Percentiles rank a stretch among this genome's conserved stretches.
These are phyloP conservation scores for Colostygia pectinataria DNA, from an alignment of 2,888 invertebrate species.

Conservation along the genomic window DNA sequence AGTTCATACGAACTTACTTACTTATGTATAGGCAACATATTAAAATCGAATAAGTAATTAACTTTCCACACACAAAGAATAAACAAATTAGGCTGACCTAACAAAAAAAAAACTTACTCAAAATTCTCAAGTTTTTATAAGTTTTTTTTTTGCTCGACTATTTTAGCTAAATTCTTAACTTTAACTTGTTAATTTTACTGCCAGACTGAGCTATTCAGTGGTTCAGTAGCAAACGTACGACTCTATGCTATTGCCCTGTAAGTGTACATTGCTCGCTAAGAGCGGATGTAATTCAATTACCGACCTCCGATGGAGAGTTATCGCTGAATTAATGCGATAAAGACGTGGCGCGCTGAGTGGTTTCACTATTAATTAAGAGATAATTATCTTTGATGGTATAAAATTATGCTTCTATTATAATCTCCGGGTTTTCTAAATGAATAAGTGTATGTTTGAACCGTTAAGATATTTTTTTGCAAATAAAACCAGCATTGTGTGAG, in stretches of 20 bases:
- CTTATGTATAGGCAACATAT: no score
- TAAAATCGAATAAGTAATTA: no score
- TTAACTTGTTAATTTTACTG: no score
- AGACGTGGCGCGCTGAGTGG: conserved; percentile 36
- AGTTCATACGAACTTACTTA: no score
- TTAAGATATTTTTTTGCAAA: background rate
- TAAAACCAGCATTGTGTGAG: background rate
- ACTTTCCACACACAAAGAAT: no score
- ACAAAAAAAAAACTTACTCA: no score
- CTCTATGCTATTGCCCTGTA: background rate
- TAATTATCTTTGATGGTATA: conserved; percentile 42
- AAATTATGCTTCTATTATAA: conserved; percentile 18
- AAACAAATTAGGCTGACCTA: no score
- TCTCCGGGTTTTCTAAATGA: conserved; percentile 4
- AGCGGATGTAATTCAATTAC: conserved; percentile 40
- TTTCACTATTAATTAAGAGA: conserved; percentile 52
- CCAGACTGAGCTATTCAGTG: no score
- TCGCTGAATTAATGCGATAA: conserved; percentile 37
- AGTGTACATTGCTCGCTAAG: conserved; percentile 38
- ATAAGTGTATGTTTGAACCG: background rate
- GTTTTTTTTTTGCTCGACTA: background rate
- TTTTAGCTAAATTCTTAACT: no score
- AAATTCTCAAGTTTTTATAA: no score
- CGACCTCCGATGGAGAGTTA: conserved; percentile 38
- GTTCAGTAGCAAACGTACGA: conserved; percentile 1